Percentiles rank a stretch among this genome's conserved stretches.
Conservation (phyloP, 2,797 vertebrate species). For the Molossus alvarezi region DNA sequence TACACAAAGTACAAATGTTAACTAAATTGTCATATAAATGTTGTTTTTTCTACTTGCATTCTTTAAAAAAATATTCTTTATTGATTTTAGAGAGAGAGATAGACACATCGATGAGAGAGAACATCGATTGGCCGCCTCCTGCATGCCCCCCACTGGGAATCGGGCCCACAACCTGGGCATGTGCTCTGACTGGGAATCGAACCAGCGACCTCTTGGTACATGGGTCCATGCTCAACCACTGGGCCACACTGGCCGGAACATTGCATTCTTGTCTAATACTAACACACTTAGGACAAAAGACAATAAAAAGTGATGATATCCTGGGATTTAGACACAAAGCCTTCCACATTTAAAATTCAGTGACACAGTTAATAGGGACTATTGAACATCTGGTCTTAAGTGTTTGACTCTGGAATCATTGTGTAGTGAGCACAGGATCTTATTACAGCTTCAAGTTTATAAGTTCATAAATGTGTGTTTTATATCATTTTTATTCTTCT, state of each 20-base stretch:
- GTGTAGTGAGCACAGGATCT: neutral
- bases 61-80: neutral
- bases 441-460: conserved; percentile 22
- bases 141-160: no score
- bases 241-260: no score
- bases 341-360: conserved; percentile 64
- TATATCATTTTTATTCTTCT: neutral
- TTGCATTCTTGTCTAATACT: neutral
- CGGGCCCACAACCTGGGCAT: no score
- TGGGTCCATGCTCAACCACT: no score
- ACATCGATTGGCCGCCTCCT: no score
- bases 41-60: neutral
- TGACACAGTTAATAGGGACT: conserved; percentile 8
- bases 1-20: conserved; percentile 33
- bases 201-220: no score
- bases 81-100: no score
- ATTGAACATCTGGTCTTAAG: conserved; percentile 33
- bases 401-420: conserved; percentile 56
- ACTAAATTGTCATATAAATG: neutral
- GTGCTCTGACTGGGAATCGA: no score
- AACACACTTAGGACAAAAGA: neutral
- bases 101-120: no score
- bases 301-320: neutral
- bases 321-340: neutral
- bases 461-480: neutral